Evolutionary conservation across 1,140 invertebrate species (phyloP).

Genomic region (Laupala kohalensis): DNA sequence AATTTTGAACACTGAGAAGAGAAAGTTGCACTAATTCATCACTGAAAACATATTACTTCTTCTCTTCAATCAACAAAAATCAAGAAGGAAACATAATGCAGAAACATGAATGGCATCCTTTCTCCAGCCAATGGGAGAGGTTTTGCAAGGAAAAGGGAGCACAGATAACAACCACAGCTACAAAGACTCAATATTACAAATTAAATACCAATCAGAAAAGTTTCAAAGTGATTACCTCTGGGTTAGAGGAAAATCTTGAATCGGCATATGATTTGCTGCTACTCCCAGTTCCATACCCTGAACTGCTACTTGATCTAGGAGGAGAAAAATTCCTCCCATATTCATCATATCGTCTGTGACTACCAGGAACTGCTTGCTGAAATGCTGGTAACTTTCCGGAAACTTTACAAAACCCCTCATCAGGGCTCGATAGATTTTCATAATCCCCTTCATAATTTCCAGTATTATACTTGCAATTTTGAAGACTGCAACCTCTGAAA

Average conservation of each 20-base stretch:
- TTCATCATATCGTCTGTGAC: conserved; percentile 50
- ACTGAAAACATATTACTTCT: too few relatives aligned
- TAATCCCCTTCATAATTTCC: conserved; percentile 54
- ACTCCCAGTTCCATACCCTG: conserved; percentile 70
- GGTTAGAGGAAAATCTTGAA: conserved; percentile 35
- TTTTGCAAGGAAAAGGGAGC: too few relatives aligned
- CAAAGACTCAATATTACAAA: too few relatives aligned
- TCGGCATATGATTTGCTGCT: conserved; percentile 31
- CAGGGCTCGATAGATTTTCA: conserved; percentile 45
- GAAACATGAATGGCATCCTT: too few relatives aligned
- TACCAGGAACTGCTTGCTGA: conserved; percentile 39
- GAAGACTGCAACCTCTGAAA: conserved; percentile 49
- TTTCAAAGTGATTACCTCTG: conserved; percentile 20
- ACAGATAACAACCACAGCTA: too few relatives aligned
- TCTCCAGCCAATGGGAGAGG: too few relatives aligned
- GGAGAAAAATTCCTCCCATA: conserved; percentile 66
- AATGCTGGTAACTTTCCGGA: conserved; percentile 25
- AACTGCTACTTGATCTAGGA: conserved; percentile 67
- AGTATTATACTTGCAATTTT: conserved; percentile 52
- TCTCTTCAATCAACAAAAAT: too few relatives aligned
- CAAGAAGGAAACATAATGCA: too few relatives aligned
- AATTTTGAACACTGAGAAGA: too few relatives aligned
- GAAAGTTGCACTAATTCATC: too few relatives aligned
- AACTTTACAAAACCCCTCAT: conserved; percentile 23
- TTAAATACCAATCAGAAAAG: too few relatives aligned